phyloP scores from a whole-genome alignment of 1,140 invertebrate genomes.

The Antheraea mylitta region DNA sequence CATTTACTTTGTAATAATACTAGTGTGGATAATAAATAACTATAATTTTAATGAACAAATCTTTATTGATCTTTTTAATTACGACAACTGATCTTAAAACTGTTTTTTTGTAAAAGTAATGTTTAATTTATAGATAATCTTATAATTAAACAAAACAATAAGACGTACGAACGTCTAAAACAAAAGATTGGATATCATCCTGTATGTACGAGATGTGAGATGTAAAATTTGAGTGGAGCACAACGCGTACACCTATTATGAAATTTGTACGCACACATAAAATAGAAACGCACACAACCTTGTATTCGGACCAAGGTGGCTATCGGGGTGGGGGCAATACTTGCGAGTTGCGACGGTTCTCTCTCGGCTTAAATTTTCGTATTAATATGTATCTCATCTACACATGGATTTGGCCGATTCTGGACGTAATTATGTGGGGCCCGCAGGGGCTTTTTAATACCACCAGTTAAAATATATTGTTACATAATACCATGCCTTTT shows the following conservation, averaged over 20 bases:
- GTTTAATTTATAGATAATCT: too few relatives aligned
- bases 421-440: slow-evolving; percentile 36
- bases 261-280: slow-evolving; percentile 59
- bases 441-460: slow-evolving; percentile 39
- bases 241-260: slow-evolving; percentile 67
- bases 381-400: slow-evolving; percentile 72
- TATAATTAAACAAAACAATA: too few relatives aligned
- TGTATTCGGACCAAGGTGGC: slow-evolving; percentile 55
- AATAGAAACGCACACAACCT: slow-evolving; percentile 13
- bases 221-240: slow-evolving; percentile 73
- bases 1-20: too few relatives aligned
- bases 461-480: not conserved
- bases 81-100: too few relatives aligned
- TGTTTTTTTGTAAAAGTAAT: too few relatives aligned
- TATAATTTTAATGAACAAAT: too few relatives aligned
- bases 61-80: too few relatives aligned
- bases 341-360: slow-evolving; percentile 48
- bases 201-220: slow-evolving; percentile 63
- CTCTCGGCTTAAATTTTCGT: slow-evolving; percentile 64
- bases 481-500: not conserved
- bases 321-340: slow-evolving; percentile 47
- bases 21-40: too few relatives aligned
- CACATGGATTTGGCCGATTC: slow-evolving; percentile 12
- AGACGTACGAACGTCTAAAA: not conserved
- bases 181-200: slow-evolving; percentile 31